Evolutionary conservation across 2,113 vertebrate genomes (phyloP), one percentile per base, ranked within the genome.

Genomic region (Pterocles burchelli): DNA sequence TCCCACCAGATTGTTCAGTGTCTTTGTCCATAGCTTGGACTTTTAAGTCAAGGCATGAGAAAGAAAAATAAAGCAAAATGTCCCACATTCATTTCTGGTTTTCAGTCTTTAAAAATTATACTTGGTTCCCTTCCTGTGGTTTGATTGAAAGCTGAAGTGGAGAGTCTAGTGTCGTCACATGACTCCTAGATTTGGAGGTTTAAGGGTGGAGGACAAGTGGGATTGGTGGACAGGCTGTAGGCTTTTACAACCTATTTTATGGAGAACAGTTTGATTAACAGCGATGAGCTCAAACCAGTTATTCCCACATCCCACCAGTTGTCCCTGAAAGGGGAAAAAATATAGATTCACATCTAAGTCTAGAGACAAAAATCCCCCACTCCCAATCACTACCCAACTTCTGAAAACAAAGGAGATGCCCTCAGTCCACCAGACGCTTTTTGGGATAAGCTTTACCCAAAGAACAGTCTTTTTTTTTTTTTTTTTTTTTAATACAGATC

Each of bases 361-460:
- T 63, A n/a, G 7, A 13, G n/a, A 45, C 75, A 87, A 88, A 92
- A 67, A 22, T 34, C 33, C 51, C 51, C 31, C 9, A 5, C 43
- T 83, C 38, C 12, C 48, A 80, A 20, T 55, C 3, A 0, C 71
- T 74, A 34, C 22, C 17, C 63, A 83, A 11, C 71, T 84, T 91
- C 2, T 55, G 75, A 71, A 86, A 93, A 94, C 67, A 88, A 90
- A 95, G 33, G 52, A 88, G 72, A 9, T 78, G 34, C 29, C 34
- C 19, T 58, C 43, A 61, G 48, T 62, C 57, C 45, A 67, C 34
- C 67, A 91, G 75, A 90, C 80, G 71, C n/a, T 85, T 94, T 92
- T 75, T 67, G 66, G 66, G 41, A 85, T 88, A 94, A 95, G 73
- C 45, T 94, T 93, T 95, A 80, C 22, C 85, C 63, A 89, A 85